phyloP scores from a whole-genome alignment of 2,113 vertebrate genomes.

The Sitta europaea region DNA sequence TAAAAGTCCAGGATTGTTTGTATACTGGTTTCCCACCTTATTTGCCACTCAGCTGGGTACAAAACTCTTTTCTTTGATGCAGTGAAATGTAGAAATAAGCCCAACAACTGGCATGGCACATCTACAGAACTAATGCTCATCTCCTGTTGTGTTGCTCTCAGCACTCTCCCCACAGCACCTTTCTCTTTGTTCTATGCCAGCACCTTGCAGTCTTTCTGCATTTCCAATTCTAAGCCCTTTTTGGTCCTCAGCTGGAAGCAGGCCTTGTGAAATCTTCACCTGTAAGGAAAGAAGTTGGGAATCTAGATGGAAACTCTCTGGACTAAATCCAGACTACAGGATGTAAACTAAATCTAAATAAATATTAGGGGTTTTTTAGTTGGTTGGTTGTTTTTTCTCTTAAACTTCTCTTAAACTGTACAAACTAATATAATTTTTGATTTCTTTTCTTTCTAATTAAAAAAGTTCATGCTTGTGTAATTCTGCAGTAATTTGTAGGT shows the following conservation, averaged over 20 bases:
- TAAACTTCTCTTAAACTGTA: background rate
- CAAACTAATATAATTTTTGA: background rate
- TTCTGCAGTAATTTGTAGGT: background rate
- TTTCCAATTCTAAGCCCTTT: background rate
- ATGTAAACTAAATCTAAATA: background rate
- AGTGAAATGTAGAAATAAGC: background rate
- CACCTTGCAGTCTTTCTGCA: background rate
- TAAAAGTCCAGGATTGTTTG: background rate
- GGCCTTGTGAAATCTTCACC: background rate
- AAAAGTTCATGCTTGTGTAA: background rate
- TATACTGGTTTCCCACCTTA: background rate
- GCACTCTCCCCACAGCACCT: background rate
- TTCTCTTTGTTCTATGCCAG: background rate
- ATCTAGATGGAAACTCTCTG: background rate
- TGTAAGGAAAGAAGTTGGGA: background rate
- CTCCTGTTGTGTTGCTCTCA: background rate
- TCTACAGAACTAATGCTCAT: background rate
- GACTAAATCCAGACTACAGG: background rate
- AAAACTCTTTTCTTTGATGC: background rate
- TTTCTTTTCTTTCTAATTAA: background rate
- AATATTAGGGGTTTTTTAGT: accelerated
- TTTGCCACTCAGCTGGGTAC: slow-evolving; percentile 2
- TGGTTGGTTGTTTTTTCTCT: too few relatives aligned
- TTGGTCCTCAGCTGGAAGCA: background rate
- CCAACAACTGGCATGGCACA: background rate